Conservation (phyloP, 2,113 vertebrate species). For the Odontesthes bonariensis region DNA sequence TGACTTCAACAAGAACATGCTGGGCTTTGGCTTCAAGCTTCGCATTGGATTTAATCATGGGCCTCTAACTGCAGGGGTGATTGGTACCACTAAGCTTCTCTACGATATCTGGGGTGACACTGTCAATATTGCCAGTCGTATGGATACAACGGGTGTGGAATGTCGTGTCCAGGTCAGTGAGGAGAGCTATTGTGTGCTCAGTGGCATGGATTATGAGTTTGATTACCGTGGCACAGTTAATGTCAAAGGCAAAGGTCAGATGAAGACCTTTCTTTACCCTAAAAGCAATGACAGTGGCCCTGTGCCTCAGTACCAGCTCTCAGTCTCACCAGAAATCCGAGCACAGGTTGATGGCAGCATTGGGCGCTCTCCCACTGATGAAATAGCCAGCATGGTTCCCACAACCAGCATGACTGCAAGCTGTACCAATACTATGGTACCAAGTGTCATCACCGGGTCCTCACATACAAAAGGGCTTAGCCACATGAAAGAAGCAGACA, state of each 20-base stretch:
- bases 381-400: conserved; percentile 92
- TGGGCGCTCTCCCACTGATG: conserved; percentile 95
- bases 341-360: conserved; percentile 99
- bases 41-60: conserved; percentile 97
- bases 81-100: conserved; percentile 96
- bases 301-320: conserved; percentile 94
- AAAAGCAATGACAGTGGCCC: conserved; percentile 90
- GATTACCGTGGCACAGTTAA: conserved; percentile 98
- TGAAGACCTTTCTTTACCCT: conserved; percentile 99
- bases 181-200: conserved; percentile 94
- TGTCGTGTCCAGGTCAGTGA: conserved; percentile 98
- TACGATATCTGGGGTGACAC: conserved; percentile 99
- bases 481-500: conserved; percentile 46
- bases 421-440: conserved; percentile 38
- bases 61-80: conserved; percentile 95
- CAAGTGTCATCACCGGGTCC: conserved; percentile 49
- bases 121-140: conserved; percentile 98
- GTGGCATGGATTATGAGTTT: conserved; percentile 94
- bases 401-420: conserved; percentile 54
- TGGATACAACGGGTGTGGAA: conserved; percentile 98
- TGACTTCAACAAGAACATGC: conserved; percentile 99
- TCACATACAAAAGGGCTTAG: conserved; percentile 82
- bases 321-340: conserved; percentile 95
- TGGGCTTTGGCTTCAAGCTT: conserved; percentile 98
- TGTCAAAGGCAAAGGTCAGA: conserved; percentile 98